These are phyloP conservation scores for Sinonovacula constricta DNA, from an alignment of 1,140 invertebrate genomes.

Conservation along the genomic window DNA sequence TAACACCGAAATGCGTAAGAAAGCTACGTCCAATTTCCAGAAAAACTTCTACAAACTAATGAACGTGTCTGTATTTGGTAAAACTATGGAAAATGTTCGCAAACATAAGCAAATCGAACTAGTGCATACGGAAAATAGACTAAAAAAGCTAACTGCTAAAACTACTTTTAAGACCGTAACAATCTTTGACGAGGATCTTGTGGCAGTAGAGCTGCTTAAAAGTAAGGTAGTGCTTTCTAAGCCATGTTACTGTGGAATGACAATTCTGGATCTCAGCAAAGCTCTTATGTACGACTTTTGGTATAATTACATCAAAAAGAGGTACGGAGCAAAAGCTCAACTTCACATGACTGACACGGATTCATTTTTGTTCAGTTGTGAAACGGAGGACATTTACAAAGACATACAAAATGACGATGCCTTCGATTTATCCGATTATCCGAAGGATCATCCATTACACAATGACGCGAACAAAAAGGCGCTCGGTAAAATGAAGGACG, in stretches of 20 bases:
- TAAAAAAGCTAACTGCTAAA: constrained; percentile 67
- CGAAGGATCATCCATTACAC: constrained; percentile 18
- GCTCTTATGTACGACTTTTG: constrained; percentile 65
- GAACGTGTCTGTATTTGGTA: too few relatives aligned
- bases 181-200: constrained; percentile 71
- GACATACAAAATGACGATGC: background rate
- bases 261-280: constrained; percentile 49
- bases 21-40: too few relatives aligned
- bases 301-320: constrained; percentile 52
- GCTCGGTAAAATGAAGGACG: constrained; percentile 25
- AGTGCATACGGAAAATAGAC: constrained; percentile 10
- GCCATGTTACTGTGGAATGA: constrained; percentile 63
- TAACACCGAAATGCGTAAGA: constrained; percentile 66
- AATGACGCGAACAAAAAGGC: constrained; percentile 4
- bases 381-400: background rate
- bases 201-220: constrained; percentile 53
- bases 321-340: constrained; percentile 61
- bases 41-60: too few relatives aligned
- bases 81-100: too few relatives aligned
- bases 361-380: constrained; percentile 57
- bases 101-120: constrained; percentile 50
- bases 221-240: constrained; percentile 52
- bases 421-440: constrained; percentile 21
- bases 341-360: constrained; percentile 78
- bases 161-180: constrained; percentile 70